These are phyloP conservation scores for Calyptommatus sinebrachiatus DNA, from an alignment of 2,113 vertebrate genomes.

Conservation along the genomic window DNA sequence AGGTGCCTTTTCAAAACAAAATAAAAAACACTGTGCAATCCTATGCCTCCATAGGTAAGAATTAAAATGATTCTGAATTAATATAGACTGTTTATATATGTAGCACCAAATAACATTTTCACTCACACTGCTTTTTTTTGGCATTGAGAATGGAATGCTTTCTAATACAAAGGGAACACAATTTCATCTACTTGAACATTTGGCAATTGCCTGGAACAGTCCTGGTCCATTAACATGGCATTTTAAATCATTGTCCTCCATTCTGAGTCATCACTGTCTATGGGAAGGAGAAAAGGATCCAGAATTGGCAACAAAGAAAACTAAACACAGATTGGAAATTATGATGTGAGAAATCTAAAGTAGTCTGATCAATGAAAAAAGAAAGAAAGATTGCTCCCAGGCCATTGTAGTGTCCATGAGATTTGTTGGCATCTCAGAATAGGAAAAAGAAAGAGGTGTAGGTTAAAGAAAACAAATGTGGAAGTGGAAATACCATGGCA, in stretches of 20 bases:
- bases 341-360: conserved; percentile 64
- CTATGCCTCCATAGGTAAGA: conserved; percentile 43
- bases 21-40: conserved; percentile 52
- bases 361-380: conserved; percentile 46
- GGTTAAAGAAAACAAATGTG: conserved; percentile 32
- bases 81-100: conserved; percentile 34
- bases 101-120: conserved; percentile 42
- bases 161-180: conserved; percentile 53
- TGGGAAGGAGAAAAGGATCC: conserved; percentile 38
- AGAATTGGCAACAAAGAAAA: conserved; percentile 69
- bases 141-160: conserved; percentile 60
- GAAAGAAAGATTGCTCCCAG: conserved; percentile 35
- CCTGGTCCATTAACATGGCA: conserved; percentile 66
- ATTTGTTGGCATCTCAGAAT: conserved; percentile 82
- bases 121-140: conserved; percentile 48
- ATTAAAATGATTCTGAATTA: conserved; percentile 53
- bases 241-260: conserved; percentile 57
- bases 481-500: conserved; percentile 73
- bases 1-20: conserved; percentile 43
- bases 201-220: conserved; percentile 67
- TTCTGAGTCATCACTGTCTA: conserved; percentile 62
- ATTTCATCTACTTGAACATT: conserved; percentile 54
- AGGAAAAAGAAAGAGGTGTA: conserved; percentile 8
- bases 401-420: conserved; percentile 76
- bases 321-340: conserved; percentile 61